Conservation (phyloP, 2,113 vertebrate genomes). For the Hemiscyllium ocellatum region DNA sequence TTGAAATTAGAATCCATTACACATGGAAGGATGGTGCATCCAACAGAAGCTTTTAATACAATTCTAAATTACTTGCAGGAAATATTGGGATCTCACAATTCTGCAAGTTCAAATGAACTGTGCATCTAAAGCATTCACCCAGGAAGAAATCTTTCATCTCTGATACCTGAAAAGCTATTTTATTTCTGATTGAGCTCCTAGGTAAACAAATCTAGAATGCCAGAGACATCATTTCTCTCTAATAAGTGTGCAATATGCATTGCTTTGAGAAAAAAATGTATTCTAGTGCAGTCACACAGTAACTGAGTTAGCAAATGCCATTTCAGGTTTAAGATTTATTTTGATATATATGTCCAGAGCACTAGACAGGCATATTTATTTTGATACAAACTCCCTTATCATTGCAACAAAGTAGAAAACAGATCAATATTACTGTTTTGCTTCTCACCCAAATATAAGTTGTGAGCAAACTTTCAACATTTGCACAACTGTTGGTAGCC, state of each 20-base stretch:
- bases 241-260: neutral
- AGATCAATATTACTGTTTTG: neutral
- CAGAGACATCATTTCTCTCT: neutral
- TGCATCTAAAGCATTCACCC: neutral
- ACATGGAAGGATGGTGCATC: neutral
- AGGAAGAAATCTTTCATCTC: neutral
- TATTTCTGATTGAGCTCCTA: neutral
- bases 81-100: neutral
- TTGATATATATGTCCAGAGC: neutral
- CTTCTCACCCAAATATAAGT: neutral
- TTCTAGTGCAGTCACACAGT: neutral
- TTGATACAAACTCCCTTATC: neutral
- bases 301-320: slow-evolving; percentile 1
- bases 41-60: neutral
- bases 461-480: neutral
- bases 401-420: neutral
- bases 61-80: neutral
- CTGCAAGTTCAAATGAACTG: neutral
- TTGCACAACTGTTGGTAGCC: neutral
- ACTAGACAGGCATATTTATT: neutral
- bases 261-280: neutral
- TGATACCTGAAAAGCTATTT: neutral
- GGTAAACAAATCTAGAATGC: neutral
- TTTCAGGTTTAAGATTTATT: slow-evolving; percentile 9
- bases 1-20: neutral